Base-by-base conservation (phyloP, 2,113 vertebrate genomes). In the Naja naja region DNA sequence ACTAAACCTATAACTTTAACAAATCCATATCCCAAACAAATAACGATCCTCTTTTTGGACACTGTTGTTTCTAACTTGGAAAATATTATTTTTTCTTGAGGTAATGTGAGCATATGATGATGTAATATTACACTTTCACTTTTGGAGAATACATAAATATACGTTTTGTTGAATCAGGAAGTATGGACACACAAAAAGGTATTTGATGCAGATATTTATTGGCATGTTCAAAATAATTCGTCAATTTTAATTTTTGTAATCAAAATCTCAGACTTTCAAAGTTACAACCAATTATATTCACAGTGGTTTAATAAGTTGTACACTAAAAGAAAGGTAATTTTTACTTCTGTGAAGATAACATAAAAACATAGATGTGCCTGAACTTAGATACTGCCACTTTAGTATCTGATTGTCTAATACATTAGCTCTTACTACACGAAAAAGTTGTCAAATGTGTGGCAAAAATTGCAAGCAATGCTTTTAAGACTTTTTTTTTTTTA, bases 111-210 rank as follows among this genome's bases (percentile, higher is more conserved):
- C 12, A n/a, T n/a, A 69, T 69, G 30, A 43, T 64, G 88, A 49
- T 88, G 69, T 90, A 30, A 45, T 88, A 95, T 90, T 94, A 53
- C 58, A 69, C 60, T n/a, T n/a, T 34, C 69, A 90, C 18, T 86
- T 88, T 54, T 90, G 55, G 90, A 95, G 4, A 53, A 45, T 54
- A 23, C 81, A 34, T 81, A 89, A 89, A 94, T 92, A 23, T 23
- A 93, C 92, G 20, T 27, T 92, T 60, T 91, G 30, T 90, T 93
- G 89, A 93, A 64, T 93, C 93, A 91, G 92, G 89, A 43, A n/a
- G 30, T 55, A n/a, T 30, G 90, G 88, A 47, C 64, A 96, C 23
- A 16, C 7, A 85, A 89, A 89, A 95, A 93, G 74, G 6, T 89
- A 7, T 86, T 10, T 58, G 30, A 64, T 27, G 60, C 54, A 93